Conservation (phyloP, 2,797 vertebrate genomes). For the Thamnophis elegans region DNA sequence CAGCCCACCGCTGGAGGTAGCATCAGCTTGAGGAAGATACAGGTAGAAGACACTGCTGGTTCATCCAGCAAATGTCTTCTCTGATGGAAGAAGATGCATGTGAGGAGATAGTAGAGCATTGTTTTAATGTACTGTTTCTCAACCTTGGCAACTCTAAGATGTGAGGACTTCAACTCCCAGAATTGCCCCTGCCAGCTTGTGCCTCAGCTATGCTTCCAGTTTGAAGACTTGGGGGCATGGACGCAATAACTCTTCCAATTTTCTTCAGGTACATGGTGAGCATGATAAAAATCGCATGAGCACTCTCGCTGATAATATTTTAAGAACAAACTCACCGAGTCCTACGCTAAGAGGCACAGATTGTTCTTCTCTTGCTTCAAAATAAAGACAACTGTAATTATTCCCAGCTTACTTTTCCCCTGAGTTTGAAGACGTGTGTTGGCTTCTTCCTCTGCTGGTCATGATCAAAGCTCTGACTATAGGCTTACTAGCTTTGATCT, state of each 20-base stretch:
- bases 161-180: neutral
- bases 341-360: neutral
- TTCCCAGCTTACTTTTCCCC: neutral
- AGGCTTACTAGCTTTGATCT: neutral
- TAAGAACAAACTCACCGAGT: neutral
- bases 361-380: neutral
- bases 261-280: neutral
- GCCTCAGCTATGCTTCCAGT: neutral
- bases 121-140: neutral
- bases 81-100: neutral
- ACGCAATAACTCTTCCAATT: neutral
- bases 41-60: neutral
- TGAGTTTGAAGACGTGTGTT: neutral
- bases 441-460: neutral
- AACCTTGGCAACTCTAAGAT: neutral
- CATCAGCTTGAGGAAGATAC: neutral
- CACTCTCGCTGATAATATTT: neutral
- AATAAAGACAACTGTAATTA: neutral
- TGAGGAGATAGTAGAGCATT: neutral
- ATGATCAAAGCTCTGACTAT: neutral
- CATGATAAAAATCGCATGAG: neutral
- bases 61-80: neutral
- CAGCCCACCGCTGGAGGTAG: neutral
- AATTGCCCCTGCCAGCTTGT: neutral
- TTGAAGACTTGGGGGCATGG: neutral